A percentile compares a stretch with the other conserved stretches of the same genome.
phyloP scores from a whole-genome alignment of 2,888 invertebrate genomes.

The Drosophila villosipedis region DNA sequence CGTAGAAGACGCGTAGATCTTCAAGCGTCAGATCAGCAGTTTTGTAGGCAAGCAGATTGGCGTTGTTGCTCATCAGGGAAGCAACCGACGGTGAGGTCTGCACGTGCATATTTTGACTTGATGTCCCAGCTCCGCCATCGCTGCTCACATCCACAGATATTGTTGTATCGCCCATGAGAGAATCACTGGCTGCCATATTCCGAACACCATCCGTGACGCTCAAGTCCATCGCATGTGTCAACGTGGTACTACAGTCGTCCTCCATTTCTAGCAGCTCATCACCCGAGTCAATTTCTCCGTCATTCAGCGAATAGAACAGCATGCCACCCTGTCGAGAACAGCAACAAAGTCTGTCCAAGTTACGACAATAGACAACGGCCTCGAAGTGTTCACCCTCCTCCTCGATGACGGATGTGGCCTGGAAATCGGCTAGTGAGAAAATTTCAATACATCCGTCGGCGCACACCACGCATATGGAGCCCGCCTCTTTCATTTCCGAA shows the following conservation, averaged over 20 bases:
- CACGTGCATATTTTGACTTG: slow-evolving; percentile 49
- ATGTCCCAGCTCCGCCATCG: slow-evolving; percentile 36
- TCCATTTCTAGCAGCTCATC: slow-evolving; percentile 89
- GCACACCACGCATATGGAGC: slow-evolving; percentile 91
- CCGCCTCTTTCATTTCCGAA: slow-evolving; percentile 83
- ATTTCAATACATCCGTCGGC: slow-evolving; percentile 91
- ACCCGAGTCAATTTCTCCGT: slow-evolving; percentile 89
- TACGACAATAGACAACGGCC: slow-evolving; percentile 94
- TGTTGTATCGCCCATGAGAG: slow-evolving; percentile 26
- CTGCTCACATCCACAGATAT: slow-evolving; percentile 52
- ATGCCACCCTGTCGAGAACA: slow-evolving; percentile 92
- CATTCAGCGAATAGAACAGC: slow-evolving; percentile 92
- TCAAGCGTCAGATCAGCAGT: slow-evolving; percentile 86
- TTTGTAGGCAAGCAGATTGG: slow-evolving; percentile 87
- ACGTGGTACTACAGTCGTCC: slow-evolving; percentile 86
- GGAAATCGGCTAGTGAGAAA: slow-evolving; percentile 90
- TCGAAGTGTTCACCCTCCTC: slow-evolving; percentile 90
- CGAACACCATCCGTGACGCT: slow-evolving; percentile 78
- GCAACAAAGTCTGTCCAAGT: slow-evolving; percentile 94
- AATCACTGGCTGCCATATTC: slow-evolving; percentile 22
- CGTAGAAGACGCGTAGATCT: slow-evolving; percentile 90
- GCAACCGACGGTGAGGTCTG: slow-evolving; percentile 76
- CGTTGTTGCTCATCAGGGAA: slow-evolving; percentile 58
- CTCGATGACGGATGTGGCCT: slow-evolving; percentile 89
- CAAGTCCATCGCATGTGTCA: slow-evolving; percentile 70